Percentiles rank a stretch among this genome's conserved stretches.
Evolutionary conservation across 2,113 vertebrate species (phyloP).

Genomic region (Oenanthe oenanthe): DNA sequence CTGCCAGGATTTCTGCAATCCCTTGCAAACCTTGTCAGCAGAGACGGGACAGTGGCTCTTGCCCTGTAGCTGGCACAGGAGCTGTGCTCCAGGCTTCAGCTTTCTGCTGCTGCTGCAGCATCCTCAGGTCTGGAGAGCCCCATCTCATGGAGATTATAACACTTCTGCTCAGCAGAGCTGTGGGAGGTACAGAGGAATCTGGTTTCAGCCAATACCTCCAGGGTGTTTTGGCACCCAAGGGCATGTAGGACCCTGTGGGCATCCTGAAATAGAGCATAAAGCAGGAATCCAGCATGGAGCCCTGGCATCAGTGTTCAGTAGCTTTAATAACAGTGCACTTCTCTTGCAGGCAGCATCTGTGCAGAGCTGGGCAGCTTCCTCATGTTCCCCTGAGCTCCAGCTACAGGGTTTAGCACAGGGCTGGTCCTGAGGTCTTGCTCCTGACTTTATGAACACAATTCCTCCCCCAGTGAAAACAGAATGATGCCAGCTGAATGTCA

Average conservation of each 20-base stretch:
- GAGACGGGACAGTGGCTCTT: neutral
- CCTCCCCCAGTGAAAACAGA: neutral
- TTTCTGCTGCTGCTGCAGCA: neutral
- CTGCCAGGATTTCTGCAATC: neutral
- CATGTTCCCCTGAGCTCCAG: neutral
- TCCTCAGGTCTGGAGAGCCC: neutral
- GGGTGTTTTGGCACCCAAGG: neutral
- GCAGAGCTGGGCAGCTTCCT: neutral
- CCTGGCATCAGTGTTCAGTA: neutral
- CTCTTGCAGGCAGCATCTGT: neutral
- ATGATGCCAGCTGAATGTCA: neutral
- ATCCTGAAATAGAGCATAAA: neutral
- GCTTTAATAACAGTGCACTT: neutral
- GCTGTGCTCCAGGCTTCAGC: neutral
- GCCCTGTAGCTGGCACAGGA: neutral
- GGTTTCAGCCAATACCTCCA: neutral
- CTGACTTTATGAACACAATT: neutral
- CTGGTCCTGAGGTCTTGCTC: constrained; percentile 1
- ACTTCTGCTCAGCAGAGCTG: neutral
- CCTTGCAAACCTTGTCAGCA: neutral
- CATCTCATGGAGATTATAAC: neutral
- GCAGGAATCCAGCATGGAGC: rapidly evolving
- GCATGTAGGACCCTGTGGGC: neutral
- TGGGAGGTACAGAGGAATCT: neutral
- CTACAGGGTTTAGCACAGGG: neutral